Conservation (phyloP, 2,113 vertebrate species). For the Vicugna pacos region DNA sequence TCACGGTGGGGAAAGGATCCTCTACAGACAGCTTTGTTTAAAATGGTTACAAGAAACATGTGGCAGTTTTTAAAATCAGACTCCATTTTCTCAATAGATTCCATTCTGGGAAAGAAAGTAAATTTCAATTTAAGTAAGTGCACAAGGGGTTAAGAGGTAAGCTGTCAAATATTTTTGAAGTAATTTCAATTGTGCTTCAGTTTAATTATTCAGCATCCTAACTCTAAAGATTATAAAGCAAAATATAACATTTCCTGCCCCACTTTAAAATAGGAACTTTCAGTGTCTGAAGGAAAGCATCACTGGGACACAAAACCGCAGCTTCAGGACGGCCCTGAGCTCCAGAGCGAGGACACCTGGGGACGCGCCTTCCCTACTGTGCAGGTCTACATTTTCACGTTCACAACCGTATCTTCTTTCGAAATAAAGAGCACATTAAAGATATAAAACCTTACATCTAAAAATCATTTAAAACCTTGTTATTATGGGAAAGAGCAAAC, state of each 20-base stretch:
- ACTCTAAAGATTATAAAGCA: constrained; percentile 47
- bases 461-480: neutral
- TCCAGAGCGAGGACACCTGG: neutral
- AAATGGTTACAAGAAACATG: constrained; percentile 98
- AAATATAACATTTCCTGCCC: neutral
- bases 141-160: neutral
- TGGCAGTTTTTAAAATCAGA: constrained; percentile 99
- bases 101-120: constrained; percentile 90
- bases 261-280: neutral
- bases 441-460: neutral
- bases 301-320: neutral
- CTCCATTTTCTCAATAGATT: constrained; percentile 99
- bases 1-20: constrained; percentile 98
- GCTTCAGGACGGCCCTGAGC: neutral
- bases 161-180: neutral
- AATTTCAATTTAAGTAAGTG: constrained; percentile 55
- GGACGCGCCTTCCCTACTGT: neutral
- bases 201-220: constrained; percentile 37
- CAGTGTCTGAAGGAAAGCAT: neutral
- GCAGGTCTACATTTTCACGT: neutral
- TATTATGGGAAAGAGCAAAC: neutral
- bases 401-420: neutral
- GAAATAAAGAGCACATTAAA: constrained; percentile 42
- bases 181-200: neutral
- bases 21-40: constrained; percentile 98